These are phyloP conservation scores for Trematocara macrostoma DNA, from an alignment of 2,113 vertebrate species.

Conservation along the genomic window DNA sequence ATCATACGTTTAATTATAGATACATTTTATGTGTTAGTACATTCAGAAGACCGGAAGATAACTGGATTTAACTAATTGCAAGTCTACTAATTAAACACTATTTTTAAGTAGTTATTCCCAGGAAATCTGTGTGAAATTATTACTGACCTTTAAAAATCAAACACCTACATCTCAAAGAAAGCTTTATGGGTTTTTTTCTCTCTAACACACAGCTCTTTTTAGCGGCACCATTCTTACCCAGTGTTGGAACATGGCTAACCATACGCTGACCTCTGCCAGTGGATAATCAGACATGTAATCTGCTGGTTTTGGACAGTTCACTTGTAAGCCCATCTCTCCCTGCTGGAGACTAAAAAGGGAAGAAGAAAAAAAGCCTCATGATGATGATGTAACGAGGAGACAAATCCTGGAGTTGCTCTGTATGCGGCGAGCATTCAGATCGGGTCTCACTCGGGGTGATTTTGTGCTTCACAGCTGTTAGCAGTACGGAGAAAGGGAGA, in stretches of 20 bases:
- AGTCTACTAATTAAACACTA: neutral
- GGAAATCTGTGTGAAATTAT: neutral
- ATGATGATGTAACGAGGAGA: constrained; percentile 41
- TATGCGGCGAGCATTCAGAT: neutral
- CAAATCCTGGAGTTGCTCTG: constrained; percentile 21
- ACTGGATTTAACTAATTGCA: neutral
- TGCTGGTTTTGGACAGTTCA: constrained; percentile 27
- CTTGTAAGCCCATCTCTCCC: constrained; percentile 6
- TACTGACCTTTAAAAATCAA: neutral
- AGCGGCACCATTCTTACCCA: neutral
- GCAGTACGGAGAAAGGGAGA: neutral
- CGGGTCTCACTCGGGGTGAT: neutral
- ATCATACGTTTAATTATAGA: neutral
- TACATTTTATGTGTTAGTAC: neutral
- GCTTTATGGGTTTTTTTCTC: neutral
- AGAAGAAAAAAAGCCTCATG: neutral
- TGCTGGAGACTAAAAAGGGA: neutral
- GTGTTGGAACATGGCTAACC: neutral
- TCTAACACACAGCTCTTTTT: neutral
- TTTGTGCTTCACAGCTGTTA: constrained; percentile 1
- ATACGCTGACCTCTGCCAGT: neutral
- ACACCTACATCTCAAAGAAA: neutral
- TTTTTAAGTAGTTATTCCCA: neutral
- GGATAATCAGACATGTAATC: constrained; percentile 49
- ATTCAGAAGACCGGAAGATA: neutral